Evolutionary conservation across 2,797 vertebrate genomes (phyloP), one percentile per base, ranked within the genome.

Genomic region (Lagodon rhomboides): DNA sequence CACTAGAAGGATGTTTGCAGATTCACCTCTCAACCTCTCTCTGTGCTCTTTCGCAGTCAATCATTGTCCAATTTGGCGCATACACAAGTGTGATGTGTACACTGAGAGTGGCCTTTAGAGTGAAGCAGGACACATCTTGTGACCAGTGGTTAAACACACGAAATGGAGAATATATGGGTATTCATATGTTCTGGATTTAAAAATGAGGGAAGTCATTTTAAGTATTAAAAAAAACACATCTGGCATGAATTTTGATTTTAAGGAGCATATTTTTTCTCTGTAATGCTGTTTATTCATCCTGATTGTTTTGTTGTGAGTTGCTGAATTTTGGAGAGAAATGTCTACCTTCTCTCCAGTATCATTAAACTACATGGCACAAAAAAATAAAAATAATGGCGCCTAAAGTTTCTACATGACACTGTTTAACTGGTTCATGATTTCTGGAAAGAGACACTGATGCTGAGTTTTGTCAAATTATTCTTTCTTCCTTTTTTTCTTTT

Each of bases 81-180:
- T 68, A 46, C 22, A 60, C 47, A 20, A n/a, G 56, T 9, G 22
- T 50, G 44, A 77, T 69, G 44, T 62, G 30, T 20, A 53, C 23
- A 53, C 22, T 44, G 30, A 62, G 0, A 15, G 18, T 8, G 1
- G 3, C 53, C 56, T 47, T 69, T 25, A 30, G 25, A 50, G 17
- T 43, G 5, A 27, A 16, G 34, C 22, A 34, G 18, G 38, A 54
- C 41, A 55, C 43, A 25, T 58, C 2, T 38, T 17, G 12, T n/a
- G 25, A 46, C 22, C 15, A 18, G 13, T n/a, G 54, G 27, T 11
- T 41, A 5, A 47, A 68, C 27, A 1, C 20, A 47, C 27, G n/a
- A 65, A 47, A 34, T 59, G 0, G 27, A 17, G 13, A 41, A 59
- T 41, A 38, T 41, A 23, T 25, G 27, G 15, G 18, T 17, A 46